A percentile compares a stretch with the other conserved stretches of the same genome.
These are phyloP conservation scores for Psophia crepitans DNA, from an alignment of 2,113 vertebrate genomes.

Conservation along the genomic window DNA sequence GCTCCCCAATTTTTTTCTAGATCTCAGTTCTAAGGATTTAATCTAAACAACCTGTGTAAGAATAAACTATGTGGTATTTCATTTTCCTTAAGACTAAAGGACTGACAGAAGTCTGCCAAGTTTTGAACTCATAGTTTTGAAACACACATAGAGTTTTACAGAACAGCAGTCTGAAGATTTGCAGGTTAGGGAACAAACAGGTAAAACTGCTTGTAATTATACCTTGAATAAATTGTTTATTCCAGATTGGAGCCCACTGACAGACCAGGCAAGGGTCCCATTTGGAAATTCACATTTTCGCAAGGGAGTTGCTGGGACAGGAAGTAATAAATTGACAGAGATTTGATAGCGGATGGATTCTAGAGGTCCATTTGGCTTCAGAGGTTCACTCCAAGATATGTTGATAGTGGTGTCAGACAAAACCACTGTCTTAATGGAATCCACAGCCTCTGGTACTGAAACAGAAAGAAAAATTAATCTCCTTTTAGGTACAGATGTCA, in stretches of 20 bases:
- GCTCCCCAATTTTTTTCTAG: no score
- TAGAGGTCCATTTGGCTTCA: slow-evolving; percentile 67
- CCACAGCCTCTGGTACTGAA: slow-evolving; percentile 72
- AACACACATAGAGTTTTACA: not conserved
- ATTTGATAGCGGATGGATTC: slow-evolving; percentile 72
- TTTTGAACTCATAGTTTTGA: not conserved
- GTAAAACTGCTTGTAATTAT: not conserved
- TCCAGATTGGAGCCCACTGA: slow-evolving; percentile 49
- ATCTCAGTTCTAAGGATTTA: not conserved
- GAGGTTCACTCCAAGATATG: slow-evolving; percentile 68
- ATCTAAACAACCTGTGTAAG: not conserved
- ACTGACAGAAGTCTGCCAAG: not conserved
- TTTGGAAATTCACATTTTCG: slow-evolving; percentile 65
- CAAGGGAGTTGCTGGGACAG: slow-evolving; percentile 44
- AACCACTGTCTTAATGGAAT: slow-evolving; percentile 25
- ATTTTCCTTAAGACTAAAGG: not conserved
- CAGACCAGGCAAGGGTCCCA: slow-evolving; percentile 30
- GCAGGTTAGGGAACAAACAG: not conserved
- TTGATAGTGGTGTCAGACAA: slow-evolving; percentile 62
- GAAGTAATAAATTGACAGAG: slow-evolving; percentile 37
- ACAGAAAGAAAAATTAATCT: slow-evolving; percentile 9
- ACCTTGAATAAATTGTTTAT: slow-evolving; percentile 67
- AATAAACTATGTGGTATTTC: not conserved
- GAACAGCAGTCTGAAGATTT: not conserved
- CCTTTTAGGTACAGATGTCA: not conserved